These are phyloP conservation scores for Gobius niger DNA, from an alignment of 2,113 vertebrate species.

Conservation along the genomic window DNA sequence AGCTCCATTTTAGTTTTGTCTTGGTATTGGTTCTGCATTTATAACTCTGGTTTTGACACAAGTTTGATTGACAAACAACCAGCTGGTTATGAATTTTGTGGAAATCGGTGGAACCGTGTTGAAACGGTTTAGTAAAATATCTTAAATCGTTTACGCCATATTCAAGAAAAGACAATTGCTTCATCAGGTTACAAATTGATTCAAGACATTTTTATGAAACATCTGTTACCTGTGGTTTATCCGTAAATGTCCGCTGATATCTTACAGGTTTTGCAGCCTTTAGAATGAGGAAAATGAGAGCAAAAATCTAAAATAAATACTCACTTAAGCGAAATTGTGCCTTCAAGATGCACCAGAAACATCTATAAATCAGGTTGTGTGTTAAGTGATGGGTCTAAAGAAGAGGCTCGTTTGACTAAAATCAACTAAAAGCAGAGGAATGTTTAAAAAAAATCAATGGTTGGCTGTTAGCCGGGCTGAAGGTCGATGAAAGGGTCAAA, in stretches of 20 bases:
- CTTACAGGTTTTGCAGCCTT: not conserved
- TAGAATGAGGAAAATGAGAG: not conserved
- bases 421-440: slow-evolving; percentile 13
- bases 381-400: not conserved
- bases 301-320: not conserved
- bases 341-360: not conserved
- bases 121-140: too few species aligned
- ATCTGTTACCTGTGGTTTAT: not conserved
- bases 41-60: too few species aligned
- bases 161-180: not conserved
- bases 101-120: too few species aligned
- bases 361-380: not conserved
- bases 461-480: not conserved
- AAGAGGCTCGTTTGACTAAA: not conserved
- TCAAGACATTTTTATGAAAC: not conserved
- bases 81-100: too few species aligned
- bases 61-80: too few species aligned
- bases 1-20: too few species aligned
- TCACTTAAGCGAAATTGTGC: not conserved
- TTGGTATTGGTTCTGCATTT: too few species aligned
- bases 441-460: slow-evolving; percentile 3
- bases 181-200: not conserved
- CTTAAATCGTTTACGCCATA: too few species aligned
- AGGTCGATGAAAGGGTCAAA: slow-evolving; percentile 10
- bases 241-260: not conserved